Evolutionary conservation across 2,113 vertebrate genomes (phyloP), one percentile per base, ranked within the genome.

Genomic region (Leucopternis melanops): DNA sequence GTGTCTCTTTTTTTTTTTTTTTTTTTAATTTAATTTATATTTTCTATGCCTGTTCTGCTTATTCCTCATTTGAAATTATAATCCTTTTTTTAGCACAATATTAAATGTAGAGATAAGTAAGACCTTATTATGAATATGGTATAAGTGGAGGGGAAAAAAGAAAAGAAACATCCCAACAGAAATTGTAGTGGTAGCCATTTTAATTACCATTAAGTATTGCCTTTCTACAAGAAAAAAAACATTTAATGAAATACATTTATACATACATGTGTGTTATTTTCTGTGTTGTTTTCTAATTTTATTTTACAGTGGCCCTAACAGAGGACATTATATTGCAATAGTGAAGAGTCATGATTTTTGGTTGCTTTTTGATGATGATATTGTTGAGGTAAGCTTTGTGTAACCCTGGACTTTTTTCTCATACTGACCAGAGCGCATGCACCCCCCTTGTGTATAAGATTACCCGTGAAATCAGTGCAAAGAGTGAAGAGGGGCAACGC

Each of bases 281-380:
- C 88, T 80, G 74, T 91, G 29, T 40, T 72, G 49, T 95, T 75
- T 83, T 21, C 83, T 63, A 27, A 90, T 86, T 96, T 74, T 96
- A 65, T 96, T 92, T 96, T 97, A 74, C 93, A 98, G 98, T 96
- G 98, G 98, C 95, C 98, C 98, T 78, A 98, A 98, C 95, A 97
- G 98, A 98, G 98, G 98, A 96, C 98, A 98, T 98, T 98, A 98
- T 95, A 98, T 98, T 97, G 98, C 98, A 97, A 98, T 98, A 98
- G 98, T 98, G 95, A 98, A 98, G 96, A 98, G 98, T 98, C 98
- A 98, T 91, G 98, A 98, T 72, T 98, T 98, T 94, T 98, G 98
- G 98, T 97, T 98, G 95, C 97, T 98, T 95, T 98, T 98, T 97
- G 98, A 98, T 96, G 98, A 98, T 85, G 98, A 98, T 96, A 98